Base-by-base conservation (phyloP, 2,888 invertebrate genomes). In the Stenodera caucasica region DNA sequence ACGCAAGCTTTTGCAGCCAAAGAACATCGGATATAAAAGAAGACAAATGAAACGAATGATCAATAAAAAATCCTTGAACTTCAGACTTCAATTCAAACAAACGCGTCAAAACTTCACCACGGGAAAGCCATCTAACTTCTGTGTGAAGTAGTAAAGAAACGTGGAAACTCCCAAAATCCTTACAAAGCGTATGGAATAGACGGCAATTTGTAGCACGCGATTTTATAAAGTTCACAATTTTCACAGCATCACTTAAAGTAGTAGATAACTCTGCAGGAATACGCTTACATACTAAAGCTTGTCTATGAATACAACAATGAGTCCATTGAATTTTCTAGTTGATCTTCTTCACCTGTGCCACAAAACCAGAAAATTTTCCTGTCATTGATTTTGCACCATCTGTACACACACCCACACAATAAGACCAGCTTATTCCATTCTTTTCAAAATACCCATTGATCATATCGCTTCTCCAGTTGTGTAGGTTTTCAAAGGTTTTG, bases 311-410 rank as follows among this genome's bases (percentile, higher is more conserved):
- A 23, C 54, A 54, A 58, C 67, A 63, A 61, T 67, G 61, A 33
- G 59, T 61, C 32, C 45, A 67, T 23, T 53, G 29, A 60, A 55
- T 53, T 26, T 58, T 55, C 35, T 49, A 15, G 26, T 53, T 54
- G 35, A 65, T 37, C 32, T 54, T 40, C 51, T 58, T 60, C 15
- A 65, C 62, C 53, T 50, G 52, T 37, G 53, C 55, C 14, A 61
- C 26, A 23, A 63, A 60, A 40, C 67, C 69, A 57, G 55, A 53
- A 55, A 49, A 23, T 58, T 51, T 64, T 40, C 67, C 68, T 60
- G 62, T 63, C 65, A 70, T 72, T 33, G 66, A 56, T 56, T 57
- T 57, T 26, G 69, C 65, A 57, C 68, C 67, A 60, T 71, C 70
- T 49, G 67, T 69, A 61, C 67, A 68, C 21, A 71, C 59, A 51